Evolutionary conservation across 2,113 vertebrate genomes (phyloP).

Genomic region (Ranitomeya imitator): DNA sequence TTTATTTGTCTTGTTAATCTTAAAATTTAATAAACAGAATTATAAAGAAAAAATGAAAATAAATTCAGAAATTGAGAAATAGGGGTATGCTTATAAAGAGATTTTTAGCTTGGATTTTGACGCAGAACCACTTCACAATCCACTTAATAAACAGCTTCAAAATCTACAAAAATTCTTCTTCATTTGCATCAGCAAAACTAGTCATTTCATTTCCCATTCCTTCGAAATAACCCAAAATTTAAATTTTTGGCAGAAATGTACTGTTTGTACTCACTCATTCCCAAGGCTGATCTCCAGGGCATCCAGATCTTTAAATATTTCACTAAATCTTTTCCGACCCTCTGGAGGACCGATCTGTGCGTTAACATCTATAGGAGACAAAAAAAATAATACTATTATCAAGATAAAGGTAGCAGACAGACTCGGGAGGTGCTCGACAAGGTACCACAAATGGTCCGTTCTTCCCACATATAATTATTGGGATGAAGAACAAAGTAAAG

Average conservation of each 20-base stretch:
- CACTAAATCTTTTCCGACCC: slow-evolving; percentile 83
- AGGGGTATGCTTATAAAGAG: too few species aligned
- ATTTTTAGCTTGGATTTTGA: too few species aligned
- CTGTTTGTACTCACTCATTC: slow-evolving; percentile 74
- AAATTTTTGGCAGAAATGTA: not conserved
- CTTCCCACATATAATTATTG: not conserved
- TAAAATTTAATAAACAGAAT: too few species aligned
- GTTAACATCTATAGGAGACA: slow-evolving; percentile 60
- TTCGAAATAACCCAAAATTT: not conserved
- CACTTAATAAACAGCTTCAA: too few species aligned
- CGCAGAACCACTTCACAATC: too few species aligned
- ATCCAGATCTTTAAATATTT: slow-evolving; percentile 90
- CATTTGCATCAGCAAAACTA: not conserved
- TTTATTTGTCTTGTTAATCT: too few species aligned
- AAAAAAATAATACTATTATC: not conserved
- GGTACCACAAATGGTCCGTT: not conserved
- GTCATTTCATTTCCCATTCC: not conserved
- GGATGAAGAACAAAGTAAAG: not conserved
- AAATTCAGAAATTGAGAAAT: too few species aligned
- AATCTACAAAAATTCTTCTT: too few species aligned
- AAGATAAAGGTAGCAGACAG: not conserved
- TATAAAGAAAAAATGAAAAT: too few species aligned
- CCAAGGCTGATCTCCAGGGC: slow-evolving; percentile 82
- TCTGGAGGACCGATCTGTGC: slow-evolving; percentile 61
- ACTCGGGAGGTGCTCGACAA: not conserved